Base-by-base conservation (phyloP, 1,140 invertebrate species). In the Dendrolimus kikuchii region DNA sequence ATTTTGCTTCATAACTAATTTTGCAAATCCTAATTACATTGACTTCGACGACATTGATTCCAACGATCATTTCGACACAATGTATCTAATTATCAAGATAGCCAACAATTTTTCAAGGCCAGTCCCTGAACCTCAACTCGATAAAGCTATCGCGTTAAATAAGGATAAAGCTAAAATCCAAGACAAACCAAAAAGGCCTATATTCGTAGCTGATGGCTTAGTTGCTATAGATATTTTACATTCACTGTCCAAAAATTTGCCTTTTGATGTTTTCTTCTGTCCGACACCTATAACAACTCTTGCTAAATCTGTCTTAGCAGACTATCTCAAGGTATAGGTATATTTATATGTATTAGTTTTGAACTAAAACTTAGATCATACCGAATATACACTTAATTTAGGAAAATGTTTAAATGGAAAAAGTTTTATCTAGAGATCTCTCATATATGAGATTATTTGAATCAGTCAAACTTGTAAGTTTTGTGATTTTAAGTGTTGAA, bases 121-220 rank as follows among this genome's bases (percentile, higher is more conserved):
- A n/a, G 4, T n/a, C 6, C 1, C 47, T 8, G 38, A 46, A 9
- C 56, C 54, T 44, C 54, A 62, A n/a, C 36, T 10, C 51, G 51
- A 57, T 39, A 43, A 64, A 47, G 44, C 53, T 47, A 49, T 43
- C n/a, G 46, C 23, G 41, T 41, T 36, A 9, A 52, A 45, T 8
- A 61, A 46, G 49, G 59, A 38, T 38, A 46, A 10, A 37, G 56
- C 42, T 51, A 51, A 57, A 51, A 6, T 42, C 38, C 8, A 7
- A 10, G 44, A 55, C 48, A 62, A 60, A 57, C 53, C 40, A 8
- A 41, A 41, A n/a, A 74, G 70, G 40, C 72, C 82, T 37, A 73
- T 83, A 60, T 62, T 86, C 47, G 57, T 86, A 39, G 54, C 71
- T 23, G 82, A 86, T 62, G 80, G 82, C 44, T 55, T 86, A 41